These are phyloP conservation scores for Ammospiza nelsoni DNA, from an alignment of 2,113 vertebrate genomes.

Conservation along the genomic window DNA sequence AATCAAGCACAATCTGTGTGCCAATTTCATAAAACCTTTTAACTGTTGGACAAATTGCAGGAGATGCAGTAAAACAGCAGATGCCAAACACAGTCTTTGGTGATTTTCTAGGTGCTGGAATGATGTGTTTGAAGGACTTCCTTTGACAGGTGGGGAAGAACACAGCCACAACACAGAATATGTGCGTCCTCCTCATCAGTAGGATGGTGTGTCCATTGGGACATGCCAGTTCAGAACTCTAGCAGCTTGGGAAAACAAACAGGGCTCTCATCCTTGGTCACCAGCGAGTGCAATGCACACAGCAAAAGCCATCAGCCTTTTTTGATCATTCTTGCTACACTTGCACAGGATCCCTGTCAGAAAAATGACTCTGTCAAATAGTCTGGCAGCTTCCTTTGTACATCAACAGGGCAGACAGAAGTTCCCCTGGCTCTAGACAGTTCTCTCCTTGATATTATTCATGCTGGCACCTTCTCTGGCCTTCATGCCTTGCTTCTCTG, in stretches of 20 bases:
- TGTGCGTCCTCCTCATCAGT: background rate
- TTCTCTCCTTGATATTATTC: background rate
- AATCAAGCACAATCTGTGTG: background rate
- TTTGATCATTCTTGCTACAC: background rate
- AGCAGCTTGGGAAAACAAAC: background rate
- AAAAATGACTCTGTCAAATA: background rate
- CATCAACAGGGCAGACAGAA: background rate
- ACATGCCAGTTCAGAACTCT: background rate
- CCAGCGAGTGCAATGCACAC: fast-evolving
- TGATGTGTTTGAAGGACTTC: background rate
- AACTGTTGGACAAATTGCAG: background rate
- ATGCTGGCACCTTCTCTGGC: background rate
- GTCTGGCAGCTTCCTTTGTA: background rate
- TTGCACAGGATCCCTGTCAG: background rate
- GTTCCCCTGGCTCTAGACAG: background rate
- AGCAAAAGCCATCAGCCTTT: background rate
- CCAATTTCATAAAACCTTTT: background rate
- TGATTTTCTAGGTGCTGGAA: background rate
- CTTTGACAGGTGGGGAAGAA: background rate
- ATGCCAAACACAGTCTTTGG: background rate
- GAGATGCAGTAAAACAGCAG: background rate
- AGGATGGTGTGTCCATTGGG: fast-evolving
- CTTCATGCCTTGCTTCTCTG: background rate
- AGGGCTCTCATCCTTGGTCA: background rate
- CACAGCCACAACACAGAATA: background rate